Base-by-base conservation (phyloP, 2,113 vertebrate genomes). In the Pogona vitticeps region DNA sequence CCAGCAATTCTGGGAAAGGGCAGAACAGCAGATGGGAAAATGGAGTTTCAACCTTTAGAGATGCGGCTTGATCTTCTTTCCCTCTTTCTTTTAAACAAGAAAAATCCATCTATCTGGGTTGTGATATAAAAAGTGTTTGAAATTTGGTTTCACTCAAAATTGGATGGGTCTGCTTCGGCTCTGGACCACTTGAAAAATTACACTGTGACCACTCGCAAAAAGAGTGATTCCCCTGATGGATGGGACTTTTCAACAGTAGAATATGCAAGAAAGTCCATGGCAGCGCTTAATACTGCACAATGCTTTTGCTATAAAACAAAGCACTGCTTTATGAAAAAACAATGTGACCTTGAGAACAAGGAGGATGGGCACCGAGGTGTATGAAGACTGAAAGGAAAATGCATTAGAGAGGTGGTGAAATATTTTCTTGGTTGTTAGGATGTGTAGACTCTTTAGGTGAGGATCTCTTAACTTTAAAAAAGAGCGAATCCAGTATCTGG, bases 1-100 rank as follows among this genome's bases (percentile, higher is more conserved):
- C 89, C 94, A 89, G 82, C 88, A 95, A 91, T 95, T 95, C 94
- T 91, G 91, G 75, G 58, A 94, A 96, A 94, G 94, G 92, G 92
- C 92, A 94, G 36, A 80, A 87, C 92, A 67, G 61, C 76, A 92
- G 83, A 93, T 88, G 76, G 91, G 89, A 94, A 95, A 90, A 76
- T 88, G 80, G 88, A 95, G 83, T 87, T 94, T 93, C 92, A 96
- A 87, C 90, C 91, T 96, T 96, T 95, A 83, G 20, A 89, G 90
- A 95, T 88, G 76, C 94, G 86, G 93, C 88, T 87, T 88, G 89
- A 65, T 92, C 86, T 91, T 91, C 91, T 89, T 92, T 92, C 88
- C 93, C 88, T 91, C 92, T 90, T 93, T 31, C 65, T 67, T 31
- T 52, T 91, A 91, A 70, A 91, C 82, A 93, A 85, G 86, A 33